A percentile compares a stretch with the other conserved stretches of the same genome.
Evolutionary conservation across 2,113 vertebrate genomes (phyloP).

Genomic region (Nycticebus coucang): DNA sequence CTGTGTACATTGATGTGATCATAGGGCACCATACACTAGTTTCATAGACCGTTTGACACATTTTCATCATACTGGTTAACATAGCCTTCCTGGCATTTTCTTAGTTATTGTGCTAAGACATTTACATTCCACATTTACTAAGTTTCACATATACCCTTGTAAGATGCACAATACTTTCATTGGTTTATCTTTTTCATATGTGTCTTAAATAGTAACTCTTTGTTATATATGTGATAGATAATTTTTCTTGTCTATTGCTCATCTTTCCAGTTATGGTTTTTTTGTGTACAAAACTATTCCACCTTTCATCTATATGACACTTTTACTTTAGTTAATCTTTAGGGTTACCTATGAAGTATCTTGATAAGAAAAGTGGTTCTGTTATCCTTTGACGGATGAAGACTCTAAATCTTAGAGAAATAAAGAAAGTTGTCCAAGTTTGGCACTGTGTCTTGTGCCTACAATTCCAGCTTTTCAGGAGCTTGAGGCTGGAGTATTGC

Average conservation of each 20-base stretch:
- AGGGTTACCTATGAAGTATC: not conserved
- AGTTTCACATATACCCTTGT: too few species aligned
- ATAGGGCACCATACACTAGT: too few species aligned
- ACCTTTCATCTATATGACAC: not conserved
- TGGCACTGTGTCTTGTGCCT: too few species aligned
- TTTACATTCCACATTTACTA: too few species aligned
- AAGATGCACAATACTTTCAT: not conserved
- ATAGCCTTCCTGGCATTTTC: too few species aligned
- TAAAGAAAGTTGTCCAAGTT: not conserved
- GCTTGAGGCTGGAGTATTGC: too few species aligned
- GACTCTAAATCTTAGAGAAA: conserved; percentile 4
- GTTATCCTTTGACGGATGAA: not conserved
- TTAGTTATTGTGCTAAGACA: too few species aligned
- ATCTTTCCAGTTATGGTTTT: not conserved
- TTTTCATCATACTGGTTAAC: too few species aligned
- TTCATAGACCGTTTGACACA: too few species aligned
- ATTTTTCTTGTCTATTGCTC: not conserved
- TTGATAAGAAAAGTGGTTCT: not conserved
- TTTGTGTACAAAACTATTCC: not conserved
- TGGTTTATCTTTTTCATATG: not conserved
- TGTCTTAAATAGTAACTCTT: not conserved
- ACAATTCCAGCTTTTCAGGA: too few species aligned
- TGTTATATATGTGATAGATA: not conserved
- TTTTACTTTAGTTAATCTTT: not conserved
- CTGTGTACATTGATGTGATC: too few species aligned